Percentiles rank a stretch among this genome's conserved stretches.
Conservation (phyloP, 1,140 invertebrate genomes). For the Drosophila navojoa region DNA sequence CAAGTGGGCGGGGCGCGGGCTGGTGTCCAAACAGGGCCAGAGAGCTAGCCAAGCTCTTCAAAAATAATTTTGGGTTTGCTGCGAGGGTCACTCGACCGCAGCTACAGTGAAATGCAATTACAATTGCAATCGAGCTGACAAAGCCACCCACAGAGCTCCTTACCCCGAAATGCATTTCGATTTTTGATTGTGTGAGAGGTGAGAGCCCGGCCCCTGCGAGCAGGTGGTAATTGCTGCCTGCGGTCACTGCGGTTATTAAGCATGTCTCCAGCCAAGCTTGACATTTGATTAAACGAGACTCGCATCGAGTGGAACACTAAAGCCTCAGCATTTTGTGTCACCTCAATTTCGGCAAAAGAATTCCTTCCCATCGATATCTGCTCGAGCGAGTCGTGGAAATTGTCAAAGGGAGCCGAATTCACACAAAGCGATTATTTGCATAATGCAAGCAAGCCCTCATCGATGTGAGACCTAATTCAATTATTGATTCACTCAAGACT, state of each 20-base stretch:
- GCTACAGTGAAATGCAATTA: constrained; percentile 75
- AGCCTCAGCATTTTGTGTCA: background rate
- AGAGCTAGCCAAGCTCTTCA: too few relatives aligned
- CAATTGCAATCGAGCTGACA: constrained; percentile 26
- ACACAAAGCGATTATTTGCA: too few relatives aligned
- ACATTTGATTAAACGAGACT: constrained; percentile 11
- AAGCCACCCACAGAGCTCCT: background rate
- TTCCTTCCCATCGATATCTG: too few relatives aligned
- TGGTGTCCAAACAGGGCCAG: too few relatives aligned
- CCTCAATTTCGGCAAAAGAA: too few relatives aligned
- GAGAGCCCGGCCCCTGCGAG: background rate
- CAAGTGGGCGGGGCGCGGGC: too few relatives aligned
- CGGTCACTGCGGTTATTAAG: background rate
- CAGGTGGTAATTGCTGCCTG: constrained; percentile 15
- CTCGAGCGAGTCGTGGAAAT: too few relatives aligned
- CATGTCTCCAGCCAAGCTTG: background rate
- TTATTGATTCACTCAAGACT: background rate
- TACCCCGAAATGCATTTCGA: constrained; percentile 3
- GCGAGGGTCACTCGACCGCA: constrained; percentile 46
- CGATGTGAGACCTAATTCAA: background rate
- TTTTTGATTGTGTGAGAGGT: constrained; percentile 12
- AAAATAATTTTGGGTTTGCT: constrained; percentile 1
- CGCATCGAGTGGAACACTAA: background rate
- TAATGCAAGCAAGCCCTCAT: background rate
- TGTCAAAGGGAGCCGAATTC: too few relatives aligned